Conservation (phyloP, 1,140 invertebrate genomes). For the Drosophila nigromelanica region DNA sequence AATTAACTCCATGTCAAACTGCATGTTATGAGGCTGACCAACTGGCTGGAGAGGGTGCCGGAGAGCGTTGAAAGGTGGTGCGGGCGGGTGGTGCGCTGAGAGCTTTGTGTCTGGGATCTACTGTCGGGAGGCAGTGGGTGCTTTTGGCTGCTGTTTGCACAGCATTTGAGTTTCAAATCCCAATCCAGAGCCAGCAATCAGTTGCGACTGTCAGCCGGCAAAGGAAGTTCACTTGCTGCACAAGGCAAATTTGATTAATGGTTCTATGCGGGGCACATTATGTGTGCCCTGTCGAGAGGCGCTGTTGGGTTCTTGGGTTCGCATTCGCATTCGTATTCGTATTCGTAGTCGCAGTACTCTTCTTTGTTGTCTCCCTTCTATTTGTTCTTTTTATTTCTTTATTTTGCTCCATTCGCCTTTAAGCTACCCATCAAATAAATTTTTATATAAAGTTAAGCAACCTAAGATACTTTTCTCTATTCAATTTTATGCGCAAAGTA, state of each 20-base stretch:
- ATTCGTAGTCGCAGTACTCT: slow-evolving; percentile 32
- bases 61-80: slow-evolving; percentile 18
- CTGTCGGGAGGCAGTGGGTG: slow-evolving; percentile 10
- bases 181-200: slow-evolving; percentile 82
- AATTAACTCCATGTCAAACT: slow-evolving; percentile 32
- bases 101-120: slow-evolving; percentile 51
- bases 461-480: background rate
- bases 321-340: slow-evolving; percentile 30
- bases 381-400: slow-evolving; percentile 43
- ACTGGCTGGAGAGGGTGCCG: no score
- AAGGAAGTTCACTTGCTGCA: slow-evolving; percentile 83
- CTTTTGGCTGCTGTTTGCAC: slow-evolving; percentile 52
- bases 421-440: slow-evolving; percentile 70
- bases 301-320: slow-evolving; percentile 33
- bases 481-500: slow-evolving; percentile 28
- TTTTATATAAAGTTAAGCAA: slow-evolving; percentile 63
- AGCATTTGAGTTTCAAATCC: slow-evolving; percentile 76
- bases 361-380: slow-evolving; percentile 21
- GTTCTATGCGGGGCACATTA: slow-evolving; percentile 70
- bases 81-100: slow-evolving; percentile 34
- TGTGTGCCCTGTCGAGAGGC: slow-evolving; percentile 60
- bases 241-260: slow-evolving; percentile 83
- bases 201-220: slow-evolving; percentile 83
- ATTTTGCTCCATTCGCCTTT: slow-evolving; percentile 45
- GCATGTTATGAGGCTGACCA: slow-evolving; percentile 32